phyloP scores from a whole-genome alignment of 2,888 invertebrate genomes.

The Branchinecta sandiegonensis region DNA sequence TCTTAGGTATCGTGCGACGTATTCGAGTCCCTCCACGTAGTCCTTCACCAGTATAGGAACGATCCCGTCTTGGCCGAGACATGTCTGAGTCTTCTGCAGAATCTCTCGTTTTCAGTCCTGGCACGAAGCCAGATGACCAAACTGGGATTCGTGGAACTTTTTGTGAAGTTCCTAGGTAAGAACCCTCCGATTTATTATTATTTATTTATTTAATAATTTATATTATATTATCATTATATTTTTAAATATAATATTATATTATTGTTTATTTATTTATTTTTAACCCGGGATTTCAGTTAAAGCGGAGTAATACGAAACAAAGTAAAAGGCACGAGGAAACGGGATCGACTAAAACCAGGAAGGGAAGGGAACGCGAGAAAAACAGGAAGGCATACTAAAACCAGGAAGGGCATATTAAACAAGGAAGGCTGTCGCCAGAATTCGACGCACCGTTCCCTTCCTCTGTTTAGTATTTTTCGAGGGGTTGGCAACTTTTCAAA shows the following conservation, averaged over 20 bases:
- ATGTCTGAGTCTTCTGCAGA: not conserved
- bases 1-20: not conserved
- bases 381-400: too few relatives aligned
- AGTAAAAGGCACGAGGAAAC: too few relatives aligned
- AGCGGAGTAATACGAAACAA: too few relatives aligned
- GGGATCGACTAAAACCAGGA: too few relatives aligned
- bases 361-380: too few relatives aligned
- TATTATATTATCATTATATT: not conserved
- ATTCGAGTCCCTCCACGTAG: not conserved
- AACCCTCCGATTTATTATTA: not conserved
- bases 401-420: too few relatives aligned
- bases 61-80: not conserved
- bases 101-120: not conserved
- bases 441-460: too few relatives aligned
- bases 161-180: not conserved
- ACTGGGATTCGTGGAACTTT: not conserved
- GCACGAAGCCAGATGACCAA: conserved; percentile 5
- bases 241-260: not conserved
- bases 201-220: not conserved
- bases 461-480: too few relatives aligned
- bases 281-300: too few relatives aligned
- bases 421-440: too few relatives aligned
- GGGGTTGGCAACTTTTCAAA: too few relatives aligned
- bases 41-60: not conserved
- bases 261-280: too few relatives aligned